Percentiles rank a stretch among this genome's conserved stretches.
These are phyloP conservation scores for Strigamia maritima DNA, from an alignment of 2,888 invertebrate species.

Conservation along the genomic window DNA sequence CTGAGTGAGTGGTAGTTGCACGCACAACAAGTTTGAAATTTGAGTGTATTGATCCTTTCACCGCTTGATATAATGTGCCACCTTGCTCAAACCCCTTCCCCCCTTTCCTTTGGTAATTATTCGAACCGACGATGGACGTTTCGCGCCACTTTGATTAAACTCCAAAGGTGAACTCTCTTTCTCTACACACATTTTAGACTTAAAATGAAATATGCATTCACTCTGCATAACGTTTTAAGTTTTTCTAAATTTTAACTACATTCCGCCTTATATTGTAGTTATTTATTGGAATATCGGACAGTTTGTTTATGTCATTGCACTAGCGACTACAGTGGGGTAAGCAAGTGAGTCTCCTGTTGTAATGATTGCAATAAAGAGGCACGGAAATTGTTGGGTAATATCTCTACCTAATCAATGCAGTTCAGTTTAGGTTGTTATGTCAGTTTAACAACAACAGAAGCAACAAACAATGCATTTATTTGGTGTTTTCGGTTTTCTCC, in stretches of 20 bases:
- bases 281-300: not conserved
- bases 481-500: too few relatives aligned
- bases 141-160: constrained; percentile 33
- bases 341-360: too few relatives aligned
- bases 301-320: too few relatives aligned
- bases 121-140: constrained; percentile 36
- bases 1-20: constrained; percentile 35
- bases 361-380: too few relatives aligned
- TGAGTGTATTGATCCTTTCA: constrained; percentile 37
- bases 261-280: too few relatives aligned
- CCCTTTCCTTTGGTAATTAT: constrained; percentile 31
- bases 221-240: not conserved
- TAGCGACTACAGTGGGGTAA: too few relatives aligned
- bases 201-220: not conserved
- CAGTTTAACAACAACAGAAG: too few relatives aligned
- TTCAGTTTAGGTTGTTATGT: too few relatives aligned
- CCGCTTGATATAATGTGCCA: constrained; percentile 37
- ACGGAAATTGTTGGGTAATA: too few relatives aligned
- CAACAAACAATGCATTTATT: too few relatives aligned
- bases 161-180: constrained; percentile 26
- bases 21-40: constrained; percentile 39
- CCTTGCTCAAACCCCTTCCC: constrained; percentile 34
- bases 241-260: not conserved
- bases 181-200: not conserved
- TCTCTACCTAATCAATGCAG: too few relatives aligned